Conservation (phyloP, 2,797 vertebrate species). For the Dallia pectoralis region DNA sequence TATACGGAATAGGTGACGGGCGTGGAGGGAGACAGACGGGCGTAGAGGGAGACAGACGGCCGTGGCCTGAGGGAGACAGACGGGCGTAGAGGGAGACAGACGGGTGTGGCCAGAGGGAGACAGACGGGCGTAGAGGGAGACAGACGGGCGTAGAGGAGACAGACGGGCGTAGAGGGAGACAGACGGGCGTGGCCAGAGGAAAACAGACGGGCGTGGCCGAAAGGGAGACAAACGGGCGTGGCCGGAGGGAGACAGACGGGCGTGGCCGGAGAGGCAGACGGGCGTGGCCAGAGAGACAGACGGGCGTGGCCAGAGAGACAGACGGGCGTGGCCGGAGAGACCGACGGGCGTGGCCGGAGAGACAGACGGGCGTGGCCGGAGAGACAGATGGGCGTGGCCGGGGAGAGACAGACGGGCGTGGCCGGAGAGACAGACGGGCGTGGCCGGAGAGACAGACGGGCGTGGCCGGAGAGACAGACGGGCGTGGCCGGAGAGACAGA, state of each 20-base stretch:
- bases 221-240: neutral
- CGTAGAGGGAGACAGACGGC: constrained; percentile 11
- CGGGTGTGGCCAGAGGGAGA: constrained; percentile 25
- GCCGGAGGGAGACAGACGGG: constrained; percentile 1
- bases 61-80: constrained; percentile 5
- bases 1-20: too few relatives aligned
- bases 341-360: neutral
- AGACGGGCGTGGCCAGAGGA: neutral
- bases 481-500: neutral
- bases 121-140: constrained; percentile 12
- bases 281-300: too few relatives aligned
- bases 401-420: too few relatives aligned
- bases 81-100: constrained; percentile 10
- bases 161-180: neutral
- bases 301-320: too few relatives aligned
- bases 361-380: neutral
- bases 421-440: too few relatives aligned
- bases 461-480: too few relatives aligned
- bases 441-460: too few relatives aligned
- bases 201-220: neutral
- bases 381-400: neutral
- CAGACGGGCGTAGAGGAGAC: constrained; percentile 8
- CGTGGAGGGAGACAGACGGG: neutral
- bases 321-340: neutral
- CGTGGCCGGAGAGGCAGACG: too few relatives aligned